Evolutionary conservation across 2,888 invertebrate genomes (phyloP), one percentile per base, ranked within the genome.

Genomic region (Baronia brevicornis): DNA sequence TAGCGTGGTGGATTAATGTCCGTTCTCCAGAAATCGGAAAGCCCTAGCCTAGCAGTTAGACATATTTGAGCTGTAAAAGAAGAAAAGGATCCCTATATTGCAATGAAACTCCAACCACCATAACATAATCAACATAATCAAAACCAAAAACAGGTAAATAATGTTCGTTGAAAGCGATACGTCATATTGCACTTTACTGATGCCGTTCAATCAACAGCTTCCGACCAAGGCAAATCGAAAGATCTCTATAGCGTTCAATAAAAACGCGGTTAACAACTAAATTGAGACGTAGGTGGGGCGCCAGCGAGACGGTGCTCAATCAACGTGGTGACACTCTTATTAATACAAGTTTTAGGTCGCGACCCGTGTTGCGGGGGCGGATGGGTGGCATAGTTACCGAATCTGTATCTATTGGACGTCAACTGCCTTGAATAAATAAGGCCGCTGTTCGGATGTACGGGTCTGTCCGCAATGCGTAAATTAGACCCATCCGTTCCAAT

Each of bases 291-390:
- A 36, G 38, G 38, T 30, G 31, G 45, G n/a, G 41, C 46, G 46
- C 40, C 45, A 27, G 24, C 38, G 11, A 39, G 44, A 28, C 46
- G 39, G 33, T 43, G 43, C 43, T 43, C 43, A 45, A 46, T 46
- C 43, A 43, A 32, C 23, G 29, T 31, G 38, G 41, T 42, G 43
- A 44, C 39, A 44, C 30, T 24, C 37, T 44, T 38, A 46, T 48
- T 44, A 43, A 36, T 38, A 30, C 30, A 27, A 30, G 30, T 30
- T 30, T 26, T 17, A 19, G 30, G 35, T 36, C 35, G 35, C 27
- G 35, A 36, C 36, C 36, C 27, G 25, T 24, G 12, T 8, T 31
- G 22, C 23, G 27, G 14, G 19, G 27, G 31, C 27, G 29, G 18
- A 26, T 36, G 33, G 39, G 20, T 26, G 34, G 32, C 28, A 28